Evolutionary conservation across 2,888 invertebrate genomes (phyloP).

Genomic region (Clusia tigrina): DNA sequence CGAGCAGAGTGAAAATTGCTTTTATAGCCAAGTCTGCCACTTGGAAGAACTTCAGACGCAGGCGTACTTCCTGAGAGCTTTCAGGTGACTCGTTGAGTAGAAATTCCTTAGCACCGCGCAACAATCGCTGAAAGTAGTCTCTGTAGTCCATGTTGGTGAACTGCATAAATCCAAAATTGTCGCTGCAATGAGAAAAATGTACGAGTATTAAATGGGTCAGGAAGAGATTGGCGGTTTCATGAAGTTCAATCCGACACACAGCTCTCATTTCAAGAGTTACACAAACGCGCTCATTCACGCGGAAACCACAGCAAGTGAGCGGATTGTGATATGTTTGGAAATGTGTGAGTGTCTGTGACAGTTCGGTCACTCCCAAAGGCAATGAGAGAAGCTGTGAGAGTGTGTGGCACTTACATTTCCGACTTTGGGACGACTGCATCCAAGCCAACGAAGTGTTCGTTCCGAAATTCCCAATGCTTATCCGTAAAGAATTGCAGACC

Average conservation of each 20-base stretch:
- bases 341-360: no score
- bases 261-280: no score
- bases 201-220: no score
- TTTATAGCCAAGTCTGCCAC: slow-evolving; percentile 45
- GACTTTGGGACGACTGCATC: slow-evolving; percentile 34
- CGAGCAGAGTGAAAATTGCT: no score
- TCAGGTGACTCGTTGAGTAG: slow-evolving; percentile 55
- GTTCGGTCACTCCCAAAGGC: no score
- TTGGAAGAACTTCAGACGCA: slow-evolving; percentile 47
- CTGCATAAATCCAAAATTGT: slow-evolving; percentile 47
- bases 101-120: slow-evolving; percentile 57
- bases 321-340: no score
- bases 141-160: slow-evolving; percentile 47
- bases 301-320: no score
- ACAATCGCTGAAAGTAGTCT: slow-evolving; percentile 50
- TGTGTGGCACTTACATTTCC: slow-evolving; percentile 45
- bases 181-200: no score
- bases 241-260: no score
- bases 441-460: slow-evolving; percentile 66
- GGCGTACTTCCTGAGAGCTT: slow-evolving; percentile 43
- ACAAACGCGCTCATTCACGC: no score
- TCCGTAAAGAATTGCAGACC: slow-evolving; percentile 78
- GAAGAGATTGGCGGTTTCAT: no score
- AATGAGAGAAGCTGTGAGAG: no score
- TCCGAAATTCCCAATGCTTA: slow-evolving; percentile 80